Evolutionary conservation across 23 tunicate genomes (phyloP).

Genomic region (Styela clava): DNA sequence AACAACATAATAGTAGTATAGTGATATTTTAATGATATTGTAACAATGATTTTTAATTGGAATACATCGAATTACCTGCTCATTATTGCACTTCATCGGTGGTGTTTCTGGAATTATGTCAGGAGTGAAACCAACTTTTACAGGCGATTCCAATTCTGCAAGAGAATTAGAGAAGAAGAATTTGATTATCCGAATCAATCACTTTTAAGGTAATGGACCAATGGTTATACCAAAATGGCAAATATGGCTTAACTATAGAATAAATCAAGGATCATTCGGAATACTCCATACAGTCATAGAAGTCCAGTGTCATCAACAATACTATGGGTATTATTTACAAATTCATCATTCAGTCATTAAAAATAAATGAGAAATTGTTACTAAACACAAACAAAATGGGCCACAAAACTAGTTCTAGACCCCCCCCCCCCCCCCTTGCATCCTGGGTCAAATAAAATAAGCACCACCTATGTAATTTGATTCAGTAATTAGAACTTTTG

Average conservation of each 20-base stretch:
- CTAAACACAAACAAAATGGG: too few relatives aligned
- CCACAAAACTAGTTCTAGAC: too few relatives aligned
- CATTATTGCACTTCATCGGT: neutral
- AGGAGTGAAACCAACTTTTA: neutral
- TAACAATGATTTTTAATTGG: neutral
- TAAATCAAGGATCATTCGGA: neutral
- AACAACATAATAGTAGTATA: neutral
- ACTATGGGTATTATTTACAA: too few relatives aligned
- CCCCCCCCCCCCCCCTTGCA: too few relatives aligned
- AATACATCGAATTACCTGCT: neutral
- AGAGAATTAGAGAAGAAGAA: too few relatives aligned
- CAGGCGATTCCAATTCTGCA: neutral
- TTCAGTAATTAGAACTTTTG: too few relatives aligned
- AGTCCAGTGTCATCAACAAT: too few relatives aligned
- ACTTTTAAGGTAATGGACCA: neutral
- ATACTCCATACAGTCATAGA: neutral
- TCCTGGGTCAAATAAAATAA: too few relatives aligned
- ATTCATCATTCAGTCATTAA: too few relatives aligned
- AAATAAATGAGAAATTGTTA: too few relatives aligned
- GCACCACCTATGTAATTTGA: too few relatives aligned
- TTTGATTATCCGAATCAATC: too few relatives aligned
- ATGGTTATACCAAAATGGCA: neutral
- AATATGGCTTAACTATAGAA: neutral
- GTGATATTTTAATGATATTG: neutral
- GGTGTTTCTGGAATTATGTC: conserved; percentile 13